Evolutionary conservation across 1,140 invertebrate species (phyloP).

Genomic region (Zaprionus camerounensis): DNA sequence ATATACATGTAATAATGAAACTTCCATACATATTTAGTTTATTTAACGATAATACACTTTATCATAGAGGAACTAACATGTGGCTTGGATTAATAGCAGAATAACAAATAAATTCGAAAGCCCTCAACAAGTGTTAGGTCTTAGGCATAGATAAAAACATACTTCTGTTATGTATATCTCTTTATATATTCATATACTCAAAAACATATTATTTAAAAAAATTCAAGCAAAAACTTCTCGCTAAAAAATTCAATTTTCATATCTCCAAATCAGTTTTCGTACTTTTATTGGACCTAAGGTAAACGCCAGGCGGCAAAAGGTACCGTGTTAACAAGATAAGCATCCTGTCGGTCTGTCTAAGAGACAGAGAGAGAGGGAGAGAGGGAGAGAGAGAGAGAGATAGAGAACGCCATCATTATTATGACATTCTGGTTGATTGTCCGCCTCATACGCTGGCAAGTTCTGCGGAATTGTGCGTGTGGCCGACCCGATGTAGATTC

Average conservation of each 20-base stretch:
- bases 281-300: slow-evolving; percentile 30
- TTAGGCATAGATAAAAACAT: too few relatives aligned
- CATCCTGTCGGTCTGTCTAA: slow-evolving; percentile 53
- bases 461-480: slow-evolving; percentile 78
- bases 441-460: slow-evolving; percentile 50
- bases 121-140: too few relatives aligned
- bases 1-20: too few relatives aligned
- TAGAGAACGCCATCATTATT: slow-evolving; percentile 78
- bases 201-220: neutral
- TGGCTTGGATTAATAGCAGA: too few relatives aligned
- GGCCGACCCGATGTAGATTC: slow-evolving; percentile 34
- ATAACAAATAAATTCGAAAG: too few relatives aligned
- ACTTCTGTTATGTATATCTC: too few relatives aligned
- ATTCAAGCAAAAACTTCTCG: slow-evolving; percentile 43
- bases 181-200: neutral
- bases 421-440: slow-evolving; percentile 80
- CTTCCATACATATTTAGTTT: too few relatives aligned
- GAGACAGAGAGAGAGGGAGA: neutral
- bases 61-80: too few relatives aligned
- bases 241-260: slow-evolving; percentile 70
- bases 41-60: too few relatives aligned
- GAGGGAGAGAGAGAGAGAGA: neutral
- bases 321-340: slow-evolving; percentile 79
- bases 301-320: slow-evolving; percentile 44
- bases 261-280: slow-evolving; percentile 36